Evolutionary conservation across 2,888 invertebrate genomes (phyloP).

Genomic region (Polymixis flavicincta): DNA sequence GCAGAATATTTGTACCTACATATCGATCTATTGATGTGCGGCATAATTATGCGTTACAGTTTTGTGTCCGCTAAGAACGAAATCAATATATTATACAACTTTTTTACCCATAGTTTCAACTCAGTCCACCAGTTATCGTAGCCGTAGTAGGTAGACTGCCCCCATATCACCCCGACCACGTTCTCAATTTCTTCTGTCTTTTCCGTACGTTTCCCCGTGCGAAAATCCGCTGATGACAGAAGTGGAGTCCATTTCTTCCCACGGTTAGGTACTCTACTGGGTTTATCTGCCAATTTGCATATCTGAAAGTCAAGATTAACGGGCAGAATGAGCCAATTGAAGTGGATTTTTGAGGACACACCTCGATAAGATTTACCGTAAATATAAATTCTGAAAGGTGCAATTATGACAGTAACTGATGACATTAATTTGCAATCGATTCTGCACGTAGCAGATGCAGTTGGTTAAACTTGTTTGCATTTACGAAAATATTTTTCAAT

Average conservation of each 20-base stretch:
- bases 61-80: not conserved
- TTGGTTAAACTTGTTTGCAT: conserved; percentile 75
- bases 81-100: not conserved
- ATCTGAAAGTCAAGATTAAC: conserved; percentile 32
- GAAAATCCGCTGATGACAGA: not conserved
- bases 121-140: not conserved
- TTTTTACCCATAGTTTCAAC: not conserved
- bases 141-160: not conserved
- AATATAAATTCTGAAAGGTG: conserved; percentile 39
- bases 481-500: conserved; percentile 81
- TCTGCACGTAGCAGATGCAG: conserved; percentile 79
- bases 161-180: not conserved
- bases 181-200: not conserved
- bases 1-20: conserved; percentile 44
- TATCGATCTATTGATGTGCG: not conserved
- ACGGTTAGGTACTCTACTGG: not conserved
- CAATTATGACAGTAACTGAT: conserved; percentile 75
- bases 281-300: conserved; percentile 3
- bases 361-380: conserved; percentile 28
- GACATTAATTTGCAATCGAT: conserved; percentile 82
- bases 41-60: not conserved
- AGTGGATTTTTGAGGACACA: conserved; percentile 16
- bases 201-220: not conserved
- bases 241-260: conserved; percentile 1
- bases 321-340: not conserved